phyloP scores from a whole-genome alignment of 2,113 vertebrate species.

The Ptilorrhoa leucosticta region DNA sequence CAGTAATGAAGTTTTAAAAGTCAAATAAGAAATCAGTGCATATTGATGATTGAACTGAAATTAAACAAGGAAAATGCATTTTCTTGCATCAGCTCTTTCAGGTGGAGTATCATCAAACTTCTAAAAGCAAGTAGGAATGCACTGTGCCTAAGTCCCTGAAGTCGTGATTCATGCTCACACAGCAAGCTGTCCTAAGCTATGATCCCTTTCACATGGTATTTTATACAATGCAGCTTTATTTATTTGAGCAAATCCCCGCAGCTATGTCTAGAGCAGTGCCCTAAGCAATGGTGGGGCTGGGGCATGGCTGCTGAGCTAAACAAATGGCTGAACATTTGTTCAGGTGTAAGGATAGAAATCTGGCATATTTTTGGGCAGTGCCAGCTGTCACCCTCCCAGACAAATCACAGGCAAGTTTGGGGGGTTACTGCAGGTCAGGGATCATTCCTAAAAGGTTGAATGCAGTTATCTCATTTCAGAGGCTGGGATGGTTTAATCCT shows the following conservation, averaged over 20 bases:
- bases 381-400: not conserved
- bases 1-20: not conserved
- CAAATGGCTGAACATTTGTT: not conserved
- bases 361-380: not conserved
- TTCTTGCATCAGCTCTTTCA: not conserved
- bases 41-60: not conserved
- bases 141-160: not conserved
- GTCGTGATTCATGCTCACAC: not conserved
- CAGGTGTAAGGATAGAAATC: not conserved
- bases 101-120: not conserved
- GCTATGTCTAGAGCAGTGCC: not conserved
- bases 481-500: not conserved
- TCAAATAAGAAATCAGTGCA: not conserved
- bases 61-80: not conserved
- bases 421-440: not conserved
- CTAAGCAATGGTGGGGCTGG: accelerated
- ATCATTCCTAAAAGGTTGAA: not conserved
- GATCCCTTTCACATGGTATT: not conserved
- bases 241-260: not conserved
- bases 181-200: not conserved
- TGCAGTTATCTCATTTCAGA: not conserved
- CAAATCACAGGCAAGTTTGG: not conserved
- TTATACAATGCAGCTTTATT: not conserved
- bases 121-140: not conserved
- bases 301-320: not conserved